Percentiles rank a stretch among this genome's conserved stretches.
Conservation (phyloP, 1,140 invertebrate species). For the Drosophila sp. region DNA sequence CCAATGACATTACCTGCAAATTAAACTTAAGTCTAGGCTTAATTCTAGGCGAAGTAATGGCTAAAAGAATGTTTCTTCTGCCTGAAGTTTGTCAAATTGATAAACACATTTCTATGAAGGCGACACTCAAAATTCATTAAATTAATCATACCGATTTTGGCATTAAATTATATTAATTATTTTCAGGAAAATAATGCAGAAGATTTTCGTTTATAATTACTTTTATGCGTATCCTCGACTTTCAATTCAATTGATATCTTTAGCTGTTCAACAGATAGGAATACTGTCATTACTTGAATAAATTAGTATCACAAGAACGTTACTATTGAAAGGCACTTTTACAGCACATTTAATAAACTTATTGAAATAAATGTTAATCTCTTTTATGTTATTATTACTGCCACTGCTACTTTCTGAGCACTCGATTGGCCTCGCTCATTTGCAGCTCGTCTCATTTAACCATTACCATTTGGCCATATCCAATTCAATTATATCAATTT, state of each 20-base stretch:
- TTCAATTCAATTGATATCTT: no score
- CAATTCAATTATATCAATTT: conserved; percentile 40
- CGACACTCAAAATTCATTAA: no score
- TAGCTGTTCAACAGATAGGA: no score
- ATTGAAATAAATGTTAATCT: not conserved
- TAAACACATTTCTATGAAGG: no score
- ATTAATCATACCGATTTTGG: no score
- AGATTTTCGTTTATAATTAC: no score
- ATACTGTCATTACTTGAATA: not conserved
- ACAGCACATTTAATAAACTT: not conserved
- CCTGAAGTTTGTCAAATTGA: no score
- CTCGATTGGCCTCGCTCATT: not conserved
- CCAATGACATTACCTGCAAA: not conserved
- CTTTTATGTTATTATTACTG: not conserved
- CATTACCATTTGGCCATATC: conserved; percentile 19
- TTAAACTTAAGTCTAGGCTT: not conserved
- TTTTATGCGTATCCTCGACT: no score
- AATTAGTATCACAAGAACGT: not conserved
- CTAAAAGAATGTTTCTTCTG: no score
- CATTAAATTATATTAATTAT: no score
- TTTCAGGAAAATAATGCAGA: no score
- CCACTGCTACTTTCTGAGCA: no score
- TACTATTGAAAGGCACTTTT: not conserved
- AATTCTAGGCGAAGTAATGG: not conserved
- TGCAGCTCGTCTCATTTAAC: conserved; percentile 22